Conservation (phyloP, 2,113 vertebrate species). For the Galemys pyrenaicus region DNA sequence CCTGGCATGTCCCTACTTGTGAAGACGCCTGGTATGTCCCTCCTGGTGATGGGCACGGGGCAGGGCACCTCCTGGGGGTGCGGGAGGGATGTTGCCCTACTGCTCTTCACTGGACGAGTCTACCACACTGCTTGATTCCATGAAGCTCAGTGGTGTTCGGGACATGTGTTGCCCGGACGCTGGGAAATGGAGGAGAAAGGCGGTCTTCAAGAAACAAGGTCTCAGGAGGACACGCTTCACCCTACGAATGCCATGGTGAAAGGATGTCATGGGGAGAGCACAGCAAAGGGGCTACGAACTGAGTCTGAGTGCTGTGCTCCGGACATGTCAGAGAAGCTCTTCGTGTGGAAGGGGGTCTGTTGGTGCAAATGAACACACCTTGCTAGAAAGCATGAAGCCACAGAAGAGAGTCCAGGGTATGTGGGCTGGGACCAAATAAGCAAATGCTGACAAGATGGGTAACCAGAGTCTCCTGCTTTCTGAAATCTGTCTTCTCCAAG, state of each 20-base stretch:
- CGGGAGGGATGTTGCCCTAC: neutral
- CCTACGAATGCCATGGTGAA: too few species aligned
- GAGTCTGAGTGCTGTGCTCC: neutral
- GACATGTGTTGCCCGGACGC: neutral
- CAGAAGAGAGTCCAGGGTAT: neutral
- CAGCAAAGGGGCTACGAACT: neutral
- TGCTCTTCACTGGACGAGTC: neutral
- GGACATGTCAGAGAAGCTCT: neutral
- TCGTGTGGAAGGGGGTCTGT: neutral
- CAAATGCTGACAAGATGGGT: neutral
- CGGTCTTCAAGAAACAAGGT: slow-evolving; percentile 28
- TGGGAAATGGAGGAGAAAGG: slow-evolving; percentile 56
- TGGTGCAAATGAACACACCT: neutral
- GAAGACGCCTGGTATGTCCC: neutral
- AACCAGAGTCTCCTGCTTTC: too few species aligned
- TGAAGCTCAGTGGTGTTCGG: slow-evolving; percentile 36
- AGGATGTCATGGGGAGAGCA: neutral
- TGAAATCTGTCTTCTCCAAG: neutral
- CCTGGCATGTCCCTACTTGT: neutral
- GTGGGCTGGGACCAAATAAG: too few species aligned
- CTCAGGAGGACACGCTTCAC: neutral
- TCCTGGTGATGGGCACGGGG: too few species aligned
- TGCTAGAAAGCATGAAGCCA: neutral
- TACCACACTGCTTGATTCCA: neutral
- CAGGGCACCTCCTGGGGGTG: neutral